Percentiles rank a stretch among this genome's conserved stretches.
phyloP scores from a whole-genome alignment of 2,797 vertebrate genomes.

The Chloroceryle amazona region DNA sequence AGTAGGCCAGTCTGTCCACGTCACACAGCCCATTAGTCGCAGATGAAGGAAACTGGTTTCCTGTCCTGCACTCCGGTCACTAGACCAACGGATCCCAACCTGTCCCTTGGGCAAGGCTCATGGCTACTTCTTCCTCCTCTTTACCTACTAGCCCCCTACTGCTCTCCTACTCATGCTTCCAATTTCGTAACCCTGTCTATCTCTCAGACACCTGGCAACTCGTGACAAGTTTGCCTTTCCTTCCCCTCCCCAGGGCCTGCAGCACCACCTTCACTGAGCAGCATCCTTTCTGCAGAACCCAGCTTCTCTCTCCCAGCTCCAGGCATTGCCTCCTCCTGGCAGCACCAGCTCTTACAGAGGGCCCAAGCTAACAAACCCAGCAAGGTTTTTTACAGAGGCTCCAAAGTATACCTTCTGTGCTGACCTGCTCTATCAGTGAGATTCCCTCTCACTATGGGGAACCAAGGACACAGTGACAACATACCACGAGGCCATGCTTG shows the following conservation, averaged over 20 bases:
- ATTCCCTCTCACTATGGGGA: not conserved
- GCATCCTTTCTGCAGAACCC: not conserved
- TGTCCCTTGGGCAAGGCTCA: not conserved
- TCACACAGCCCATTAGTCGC: conserved; percentile 1
- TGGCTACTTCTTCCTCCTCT: not conserved
- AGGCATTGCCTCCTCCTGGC: not conserved
- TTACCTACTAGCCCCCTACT: conserved; percentile 2
- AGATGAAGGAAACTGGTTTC: conserved; percentile 23
- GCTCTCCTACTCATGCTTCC: not conserved
- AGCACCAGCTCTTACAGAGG: not conserved
- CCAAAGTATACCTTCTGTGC: not conserved
- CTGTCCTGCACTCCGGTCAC: not conserved
- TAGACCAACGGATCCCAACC: not conserved
- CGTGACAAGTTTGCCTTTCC: not conserved
- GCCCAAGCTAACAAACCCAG: not conserved
- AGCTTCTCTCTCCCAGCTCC: not conserved
- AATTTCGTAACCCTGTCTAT: not conserved
- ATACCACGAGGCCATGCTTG: not conserved
- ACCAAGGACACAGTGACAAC: not conserved
- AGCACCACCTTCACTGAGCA: rapidly evolving
- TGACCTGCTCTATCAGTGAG: not conserved
- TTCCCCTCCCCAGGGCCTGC: not conserved
- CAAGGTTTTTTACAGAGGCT: not conserved
- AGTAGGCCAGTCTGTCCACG: conserved; percentile 38
- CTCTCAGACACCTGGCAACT: not conserved